Evolutionary conservation across 2,888 invertebrate genomes (phyloP).

Genomic region (Eupithecia abbreviata): DNA sequence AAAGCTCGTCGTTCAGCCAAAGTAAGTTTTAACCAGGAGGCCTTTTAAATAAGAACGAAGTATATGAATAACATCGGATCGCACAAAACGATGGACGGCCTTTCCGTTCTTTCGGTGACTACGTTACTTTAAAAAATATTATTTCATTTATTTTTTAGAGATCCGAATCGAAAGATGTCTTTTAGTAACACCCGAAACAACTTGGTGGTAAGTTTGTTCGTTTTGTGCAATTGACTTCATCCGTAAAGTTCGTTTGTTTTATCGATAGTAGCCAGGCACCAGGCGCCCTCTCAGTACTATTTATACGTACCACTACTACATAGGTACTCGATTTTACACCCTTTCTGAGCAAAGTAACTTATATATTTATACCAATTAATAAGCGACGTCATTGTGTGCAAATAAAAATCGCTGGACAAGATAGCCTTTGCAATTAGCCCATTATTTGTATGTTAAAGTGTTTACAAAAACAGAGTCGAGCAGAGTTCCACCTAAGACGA

Average conservation of each 20-base stretch:
- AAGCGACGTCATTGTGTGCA: not conserved
- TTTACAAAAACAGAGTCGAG: not conserved
- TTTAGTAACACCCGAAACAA: too few species aligned
- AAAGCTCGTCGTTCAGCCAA: not conserved
- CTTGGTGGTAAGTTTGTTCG: too few species aligned
- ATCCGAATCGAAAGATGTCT: too few species aligned
- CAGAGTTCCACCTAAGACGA: not conserved
- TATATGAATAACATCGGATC: too few species aligned
- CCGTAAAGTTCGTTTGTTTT: too few species aligned
- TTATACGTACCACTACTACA: not conserved
- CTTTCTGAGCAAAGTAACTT: not conserved
- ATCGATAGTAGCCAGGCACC: too few species aligned
- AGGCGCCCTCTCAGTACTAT: not conserved
- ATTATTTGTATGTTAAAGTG: not conserved
- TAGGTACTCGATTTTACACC: not conserved
- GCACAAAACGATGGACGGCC: not conserved
- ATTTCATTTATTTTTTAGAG: too few species aligned
- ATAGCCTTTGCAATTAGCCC: not conserved
- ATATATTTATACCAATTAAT: not conserved
- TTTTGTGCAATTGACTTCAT: too few species aligned
- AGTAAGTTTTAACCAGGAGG: not conserved
- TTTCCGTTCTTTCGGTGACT: too few species aligned
- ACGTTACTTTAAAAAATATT: too few species aligned
- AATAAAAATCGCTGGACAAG: not conserved
- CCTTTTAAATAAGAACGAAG: not conserved